Percentiles rank a stretch among this genome's conserved stretches.
Evolutionary conservation across 2,888 invertebrate genomes (phyloP).

Genomic region (Acrobasis repandana): DNA sequence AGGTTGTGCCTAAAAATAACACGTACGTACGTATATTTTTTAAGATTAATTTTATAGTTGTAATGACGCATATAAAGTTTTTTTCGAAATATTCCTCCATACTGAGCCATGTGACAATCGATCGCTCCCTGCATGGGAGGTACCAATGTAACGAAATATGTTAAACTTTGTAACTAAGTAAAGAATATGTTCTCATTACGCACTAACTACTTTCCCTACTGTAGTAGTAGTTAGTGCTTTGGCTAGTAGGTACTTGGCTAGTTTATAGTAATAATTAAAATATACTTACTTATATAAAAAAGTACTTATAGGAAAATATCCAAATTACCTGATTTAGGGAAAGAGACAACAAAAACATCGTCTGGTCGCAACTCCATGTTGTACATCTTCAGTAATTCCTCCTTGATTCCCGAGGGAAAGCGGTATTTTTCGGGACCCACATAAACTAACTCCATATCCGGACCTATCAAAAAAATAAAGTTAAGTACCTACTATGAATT

Average conservation of each 20-base stretch:
- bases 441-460: not conserved
- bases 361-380: constrained; percentile 51
- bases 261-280: no score
- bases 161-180: no score
- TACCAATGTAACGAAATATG: no score
- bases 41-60: not conserved
- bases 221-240: no score
- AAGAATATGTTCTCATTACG: no score
- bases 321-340: constrained; percentile 51
- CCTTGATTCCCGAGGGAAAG: constrained; percentile 2
- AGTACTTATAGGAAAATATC: not conserved
- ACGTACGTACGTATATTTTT: not conserved
- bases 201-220: no score
- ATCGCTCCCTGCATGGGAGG: no score
- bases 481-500: not conserved
- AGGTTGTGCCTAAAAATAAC: constrained; percentile 82
- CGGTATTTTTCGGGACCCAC: constrained; percentile 5
- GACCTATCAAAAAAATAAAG: not conserved
- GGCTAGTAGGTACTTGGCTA: no score
- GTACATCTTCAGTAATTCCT: constrained; percentile 44
- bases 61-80: not conserved
- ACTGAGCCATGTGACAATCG: no score
- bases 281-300: not conserved
- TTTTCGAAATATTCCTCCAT: no score
- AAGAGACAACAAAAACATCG: constrained; percentile 55